Base-by-base conservation (phyloP, 1,140 invertebrate species). In the Drosophila tani region DNA sequence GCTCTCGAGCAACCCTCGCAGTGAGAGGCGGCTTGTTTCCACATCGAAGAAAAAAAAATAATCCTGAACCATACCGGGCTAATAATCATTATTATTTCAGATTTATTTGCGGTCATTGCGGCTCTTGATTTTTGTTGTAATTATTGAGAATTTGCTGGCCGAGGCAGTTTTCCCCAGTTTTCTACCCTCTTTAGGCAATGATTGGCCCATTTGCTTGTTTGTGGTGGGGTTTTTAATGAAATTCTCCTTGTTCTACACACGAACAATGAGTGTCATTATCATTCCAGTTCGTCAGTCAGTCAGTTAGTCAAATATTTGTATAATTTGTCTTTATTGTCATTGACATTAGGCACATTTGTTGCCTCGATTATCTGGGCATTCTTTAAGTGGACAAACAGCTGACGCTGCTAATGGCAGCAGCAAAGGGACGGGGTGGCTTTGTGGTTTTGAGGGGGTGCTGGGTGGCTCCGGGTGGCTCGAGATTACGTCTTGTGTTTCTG, bases 291-390 rank as follows among this genome's bases (percentile, higher is more conserved):
- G 73, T 55, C 59, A 58, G 74, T 47, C 43, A 58, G 75, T 60
- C 63, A 70, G 67, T 79, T 79, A 71, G 75, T 79, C 75, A 79
- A 83, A 83, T 83, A 83, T 83, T 83, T 83, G 81, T 83, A 83
- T 79, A 83, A 83, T 83, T 83, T 83, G 81, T 84, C 77, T 84
- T 84, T 84, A 84, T 84, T 84, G 81, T 84, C 82, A 84, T 77
- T 81, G 77, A 84, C 82, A 84, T 84, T 84, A 84, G 82, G 67
- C 77, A 84, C 77, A 84, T 84, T 84, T 84, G 82, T 81, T 84
- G 81, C 81, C 77, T 79, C 81, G 82, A 84, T 84, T 84, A 84
- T 84, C 81, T 84, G 73, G 73, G 78, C 73, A 81, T 81, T 81
- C 82, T 84, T 84, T 84, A 84, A 84, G 82, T 84, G 81, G 81